Evolutionary conservation across 2,113 vertebrate genomes (phyloP).

Genomic region (Grallaria varia): DNA sequence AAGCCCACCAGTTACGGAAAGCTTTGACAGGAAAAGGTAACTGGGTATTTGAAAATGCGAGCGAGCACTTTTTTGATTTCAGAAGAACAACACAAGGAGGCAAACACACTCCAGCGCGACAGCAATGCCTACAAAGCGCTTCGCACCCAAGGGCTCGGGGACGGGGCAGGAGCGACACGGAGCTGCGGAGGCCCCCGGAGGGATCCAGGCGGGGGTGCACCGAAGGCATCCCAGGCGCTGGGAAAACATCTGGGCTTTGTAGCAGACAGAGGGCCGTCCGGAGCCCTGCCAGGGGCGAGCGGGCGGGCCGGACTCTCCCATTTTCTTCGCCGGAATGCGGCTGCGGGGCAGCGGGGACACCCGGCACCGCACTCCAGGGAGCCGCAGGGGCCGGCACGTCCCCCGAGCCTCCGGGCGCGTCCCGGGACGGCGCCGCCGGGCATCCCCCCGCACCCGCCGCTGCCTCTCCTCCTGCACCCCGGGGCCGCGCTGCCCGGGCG

Average conservation of each 20-base stretch:
- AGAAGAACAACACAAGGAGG: not conserved
- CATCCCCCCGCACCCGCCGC: not conserved
- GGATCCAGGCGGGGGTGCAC: fast-evolving
- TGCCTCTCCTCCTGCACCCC: not conserved
- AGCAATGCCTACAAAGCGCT: not conserved
- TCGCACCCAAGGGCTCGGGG: fast-evolving
- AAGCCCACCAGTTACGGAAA: not conserved
- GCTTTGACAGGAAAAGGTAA: not conserved
- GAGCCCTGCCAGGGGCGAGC: fast-evolving
- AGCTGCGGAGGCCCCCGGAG: fast-evolving
- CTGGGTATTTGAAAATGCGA: not conserved
- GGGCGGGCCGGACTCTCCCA: fast-evolving
- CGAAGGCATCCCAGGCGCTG: fast-evolving
- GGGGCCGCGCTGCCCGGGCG: fast-evolving
- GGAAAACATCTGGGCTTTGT: fast-evolving
- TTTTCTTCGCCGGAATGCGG: fast-evolving
- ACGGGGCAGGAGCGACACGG: fast-evolving
- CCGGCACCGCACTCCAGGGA: fast-evolving
- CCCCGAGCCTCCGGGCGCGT: not conserved
- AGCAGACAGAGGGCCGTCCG: too few relatives aligned
- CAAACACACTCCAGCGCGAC: not conserved
- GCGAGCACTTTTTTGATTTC: not conserved
- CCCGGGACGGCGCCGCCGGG: too few relatives aligned
- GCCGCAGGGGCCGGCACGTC: too few relatives aligned
- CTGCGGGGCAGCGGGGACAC: fast-evolving